phyloP scores from a whole-genome alignment of 2,797 vertebrate species.

The Novumbra hubbsi region DNA sequence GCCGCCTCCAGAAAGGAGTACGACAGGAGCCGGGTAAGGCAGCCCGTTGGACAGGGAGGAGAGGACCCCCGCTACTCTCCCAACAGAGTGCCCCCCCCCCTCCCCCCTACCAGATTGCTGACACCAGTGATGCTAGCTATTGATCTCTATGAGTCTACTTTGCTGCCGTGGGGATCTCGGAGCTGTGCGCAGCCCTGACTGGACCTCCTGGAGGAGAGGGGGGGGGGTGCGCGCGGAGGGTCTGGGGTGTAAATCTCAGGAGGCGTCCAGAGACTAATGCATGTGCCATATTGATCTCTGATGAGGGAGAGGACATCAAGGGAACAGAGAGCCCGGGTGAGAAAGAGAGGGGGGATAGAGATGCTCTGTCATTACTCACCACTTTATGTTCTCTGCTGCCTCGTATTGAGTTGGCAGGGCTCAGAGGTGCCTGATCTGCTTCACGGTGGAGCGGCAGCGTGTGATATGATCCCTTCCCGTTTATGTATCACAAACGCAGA shows the following conservation, averaged over 20 bases:
- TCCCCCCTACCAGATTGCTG: slow-evolving; percentile 53
- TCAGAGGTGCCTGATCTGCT: slow-evolving; percentile 55
- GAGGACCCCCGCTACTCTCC: not conserved
- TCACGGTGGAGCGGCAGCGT: slow-evolving; percentile 50
- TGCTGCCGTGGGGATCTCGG: slow-evolving; percentile 55
- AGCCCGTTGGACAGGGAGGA: slow-evolving; percentile 24
- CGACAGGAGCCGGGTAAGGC: slow-evolving; percentile 94
- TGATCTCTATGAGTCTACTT: slow-evolving; percentile 59
- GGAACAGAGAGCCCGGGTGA: slow-evolving; percentile 51
- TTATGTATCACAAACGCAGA: slow-evolving; percentile 46
- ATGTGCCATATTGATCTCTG: slow-evolving; percentile 67
- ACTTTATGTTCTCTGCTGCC: slow-evolving; percentile 49
- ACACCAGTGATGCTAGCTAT: slow-evolving; percentile 59
- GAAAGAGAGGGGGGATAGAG: slow-evolving; percentile 39
- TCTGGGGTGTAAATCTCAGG: slow-evolving; percentile 58
- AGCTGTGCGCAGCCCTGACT: slow-evolving; percentile 50
- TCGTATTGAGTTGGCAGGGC: slow-evolving; percentile 48
- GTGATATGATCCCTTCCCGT: slow-evolving; percentile 41
- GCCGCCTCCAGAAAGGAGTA: slow-evolving; percentile 98
- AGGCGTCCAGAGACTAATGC: slow-evolving; percentile 61
- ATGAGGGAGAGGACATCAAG: slow-evolving; percentile 59
- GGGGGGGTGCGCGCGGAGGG: not conserved
- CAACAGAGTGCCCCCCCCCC: slow-evolving; percentile 20
- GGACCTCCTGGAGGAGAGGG: slow-evolving; percentile 50
- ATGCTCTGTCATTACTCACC: slow-evolving; percentile 9